phyloP scores from a whole-genome alignment of 2,113 vertebrate species.

The Tichodroma muraria region DNA sequence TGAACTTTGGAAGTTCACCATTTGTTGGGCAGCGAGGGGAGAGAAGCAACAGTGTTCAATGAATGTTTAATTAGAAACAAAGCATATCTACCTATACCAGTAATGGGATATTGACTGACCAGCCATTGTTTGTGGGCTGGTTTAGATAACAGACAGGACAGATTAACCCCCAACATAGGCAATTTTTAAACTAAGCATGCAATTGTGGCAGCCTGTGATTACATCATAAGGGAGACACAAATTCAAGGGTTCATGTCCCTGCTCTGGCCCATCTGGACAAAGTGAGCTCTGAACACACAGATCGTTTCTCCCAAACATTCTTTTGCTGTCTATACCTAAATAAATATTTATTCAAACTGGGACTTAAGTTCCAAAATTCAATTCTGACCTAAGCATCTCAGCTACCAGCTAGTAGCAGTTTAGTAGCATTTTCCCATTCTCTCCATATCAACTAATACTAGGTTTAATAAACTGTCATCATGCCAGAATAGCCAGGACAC shows the following conservation, averaged over 20 bases:
- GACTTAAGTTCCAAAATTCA: neutral
- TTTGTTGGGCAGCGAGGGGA: neutral
- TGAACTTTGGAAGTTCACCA: neutral
- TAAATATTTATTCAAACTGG: neutral
- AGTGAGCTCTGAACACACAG: neutral
- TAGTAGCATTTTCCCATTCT: neutral
- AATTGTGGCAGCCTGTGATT: neutral
- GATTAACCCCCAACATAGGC: neutral
- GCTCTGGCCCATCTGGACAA: neutral
- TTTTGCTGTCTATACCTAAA: neutral
- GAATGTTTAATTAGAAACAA: constrained; percentile 57
- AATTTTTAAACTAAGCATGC: neutral
- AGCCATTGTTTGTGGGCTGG: constrained; percentile 12
- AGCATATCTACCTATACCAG: constrained; percentile 43
- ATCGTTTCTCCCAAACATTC: neutral
- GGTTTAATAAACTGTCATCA: neutral
- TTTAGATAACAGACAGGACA: constrained; percentile 32
- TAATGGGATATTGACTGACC: constrained; percentile 58
- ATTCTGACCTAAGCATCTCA: neutral
- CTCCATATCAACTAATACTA: neutral
- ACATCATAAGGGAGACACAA: neutral
- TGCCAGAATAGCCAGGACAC: neutral
- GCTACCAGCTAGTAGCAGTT: neutral
- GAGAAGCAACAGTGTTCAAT: neutral
- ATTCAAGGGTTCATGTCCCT: neutral